Conservation (phyloP, 2,797 vertebrate genomes). For the Muscicapa striata region DNA sequence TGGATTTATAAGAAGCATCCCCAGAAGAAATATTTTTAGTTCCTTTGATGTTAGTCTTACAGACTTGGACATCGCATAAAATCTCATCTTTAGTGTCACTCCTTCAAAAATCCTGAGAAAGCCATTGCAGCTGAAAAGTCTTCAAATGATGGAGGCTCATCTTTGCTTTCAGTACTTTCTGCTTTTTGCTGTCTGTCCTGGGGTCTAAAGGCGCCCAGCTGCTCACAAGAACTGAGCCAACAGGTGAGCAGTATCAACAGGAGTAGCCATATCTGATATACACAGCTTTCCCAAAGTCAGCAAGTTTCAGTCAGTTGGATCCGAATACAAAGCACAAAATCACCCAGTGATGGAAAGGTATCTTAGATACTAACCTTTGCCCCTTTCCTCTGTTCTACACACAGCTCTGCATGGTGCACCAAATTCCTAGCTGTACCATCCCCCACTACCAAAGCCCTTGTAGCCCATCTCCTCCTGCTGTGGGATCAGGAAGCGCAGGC, state of each 20-base stretch:
- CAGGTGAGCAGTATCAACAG: background rate
- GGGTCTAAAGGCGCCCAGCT: background rate
- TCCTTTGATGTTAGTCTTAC: background rate
- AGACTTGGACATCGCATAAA: background rate
- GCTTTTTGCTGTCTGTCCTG: background rate
- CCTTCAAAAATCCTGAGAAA: background rate
- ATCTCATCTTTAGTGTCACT: background rate
- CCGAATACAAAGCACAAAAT: background rate
- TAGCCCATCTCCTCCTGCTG: background rate
- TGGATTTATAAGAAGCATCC: background rate
- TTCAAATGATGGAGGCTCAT: background rate
- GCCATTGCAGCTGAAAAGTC: background rate
- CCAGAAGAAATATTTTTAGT: background rate
- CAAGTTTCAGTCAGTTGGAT: background rate
- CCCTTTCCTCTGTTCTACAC: background rate
- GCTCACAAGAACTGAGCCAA: background rate
- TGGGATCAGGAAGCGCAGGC: background rate
- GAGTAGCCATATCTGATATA: background rate
- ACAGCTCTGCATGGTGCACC: fast-evolving
- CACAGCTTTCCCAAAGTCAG: background rate
- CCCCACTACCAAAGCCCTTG: no score
- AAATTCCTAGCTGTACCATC: background rate
- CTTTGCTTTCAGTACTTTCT: background rate
- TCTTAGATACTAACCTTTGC: background rate
- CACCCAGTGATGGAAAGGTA: background rate